phyloP scores from a whole-genome alignment of 2,888 invertebrate species.

The Ormia ochracea region DNA sequence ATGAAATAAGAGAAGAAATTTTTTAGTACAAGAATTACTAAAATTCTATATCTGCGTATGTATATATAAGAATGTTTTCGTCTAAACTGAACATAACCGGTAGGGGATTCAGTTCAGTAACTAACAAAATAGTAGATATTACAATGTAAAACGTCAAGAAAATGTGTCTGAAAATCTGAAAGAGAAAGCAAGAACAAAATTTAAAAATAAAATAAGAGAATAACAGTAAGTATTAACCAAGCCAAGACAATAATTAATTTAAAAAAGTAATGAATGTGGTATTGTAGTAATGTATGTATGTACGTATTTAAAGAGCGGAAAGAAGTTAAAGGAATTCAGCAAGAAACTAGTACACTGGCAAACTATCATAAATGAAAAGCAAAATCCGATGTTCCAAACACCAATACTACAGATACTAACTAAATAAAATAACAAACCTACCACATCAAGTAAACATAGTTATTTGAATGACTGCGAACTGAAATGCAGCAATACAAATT shows the following conservation, averaged over 20 bases:
- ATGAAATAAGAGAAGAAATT: too few species aligned
- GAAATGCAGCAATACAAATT: conserved; percentile 12
- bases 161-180: conserved; percentile 2
- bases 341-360: conserved; percentile 3
- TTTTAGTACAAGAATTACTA: too few species aligned
- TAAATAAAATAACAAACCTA: too few species aligned
- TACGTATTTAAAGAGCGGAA: background rate
- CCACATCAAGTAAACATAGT: too few species aligned
- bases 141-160: conserved; percentile 37
- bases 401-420: conserved; percentile 68
- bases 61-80: too few species aligned
- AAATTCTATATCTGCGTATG: too few species aligned
- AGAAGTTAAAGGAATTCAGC: conserved; percentile 28
- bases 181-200: background rate
- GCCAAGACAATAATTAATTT: conserved; percentile 35
- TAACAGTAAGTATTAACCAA: conserved; percentile 25
- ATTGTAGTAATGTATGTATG: background rate
- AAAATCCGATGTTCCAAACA: conserved; percentile 66
- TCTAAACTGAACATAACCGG: background rate
- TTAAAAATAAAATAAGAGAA: background rate
- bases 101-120: background rate
- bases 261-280: conserved; percentile 30
- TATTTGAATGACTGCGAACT: background rate
- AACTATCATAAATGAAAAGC: conserved; percentile 41
- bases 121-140: conserved; percentile 35